A percentile compares a stretch with the other conserved stretches of the same genome.
Evolutionary conservation across 1,140 invertebrate species (phyloP).

Genomic region (Lepeophtheirus salmonis): DNA sequence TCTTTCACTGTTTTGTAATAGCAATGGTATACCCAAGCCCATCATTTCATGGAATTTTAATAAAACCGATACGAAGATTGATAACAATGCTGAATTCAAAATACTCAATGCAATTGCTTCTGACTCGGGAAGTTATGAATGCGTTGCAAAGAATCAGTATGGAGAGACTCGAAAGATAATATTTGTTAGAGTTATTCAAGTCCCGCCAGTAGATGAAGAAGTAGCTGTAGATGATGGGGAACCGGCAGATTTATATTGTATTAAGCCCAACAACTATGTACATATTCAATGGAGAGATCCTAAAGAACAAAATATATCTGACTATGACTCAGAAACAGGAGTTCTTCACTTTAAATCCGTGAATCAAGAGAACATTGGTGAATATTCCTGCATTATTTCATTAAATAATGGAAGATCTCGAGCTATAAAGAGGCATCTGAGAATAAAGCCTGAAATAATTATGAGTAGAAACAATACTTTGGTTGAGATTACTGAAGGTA

Average conservation of each 20-base stretch:
- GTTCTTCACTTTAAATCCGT: neutral
- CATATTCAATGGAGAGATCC: neutral
- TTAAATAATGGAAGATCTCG: neutral
- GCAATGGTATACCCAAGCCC: constrained; percentile 16
- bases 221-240: neutral
- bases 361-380: neutral
- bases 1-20: neutral
- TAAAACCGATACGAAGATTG: constrained; percentile 12
- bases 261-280: neutral
- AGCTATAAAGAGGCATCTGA: neutral
- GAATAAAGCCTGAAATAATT: constrained; percentile 12
- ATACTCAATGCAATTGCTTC: constrained; percentile 24
- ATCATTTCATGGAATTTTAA: constrained; percentile 13
- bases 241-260: neutral
- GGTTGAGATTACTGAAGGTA: constrained; percentile 2
- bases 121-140: constrained; percentile 73
- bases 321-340: neutral
- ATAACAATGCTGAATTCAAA: neutral
- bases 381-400: constrained; percentile 3
- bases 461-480: neutral
- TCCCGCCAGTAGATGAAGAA: neutral
- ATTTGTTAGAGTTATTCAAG: neutral
- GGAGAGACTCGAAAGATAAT: constrained; percentile 30
- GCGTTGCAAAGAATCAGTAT: constrained; percentile 55
- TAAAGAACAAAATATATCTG: neutral